Base-by-base conservation (phyloP, 2,888 invertebrate genomes). In the Hirtodrosophila alboralis region DNA sequence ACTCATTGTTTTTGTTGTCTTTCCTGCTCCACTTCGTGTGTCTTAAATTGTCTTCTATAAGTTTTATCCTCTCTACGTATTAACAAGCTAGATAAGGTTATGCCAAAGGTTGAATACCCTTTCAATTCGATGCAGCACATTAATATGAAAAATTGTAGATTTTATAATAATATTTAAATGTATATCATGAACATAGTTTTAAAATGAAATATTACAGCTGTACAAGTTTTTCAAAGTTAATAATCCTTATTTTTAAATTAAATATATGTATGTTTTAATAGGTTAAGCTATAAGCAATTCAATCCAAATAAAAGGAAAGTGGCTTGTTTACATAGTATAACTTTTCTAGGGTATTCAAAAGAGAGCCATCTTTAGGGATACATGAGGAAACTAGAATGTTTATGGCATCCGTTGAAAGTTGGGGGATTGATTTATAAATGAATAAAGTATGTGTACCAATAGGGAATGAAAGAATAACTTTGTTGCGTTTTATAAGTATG, bases 21-120 rank as follows among this genome's bases (percentile, higher is more conserved):
- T 30, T 34, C 12, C 16, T 18, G 13, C n/a, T 16, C 12, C 26
- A 30, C 37, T 31, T 49, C 13, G 16, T 56, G 45, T 31, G 41
- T 34, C 68, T 68, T 78, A 71, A 79, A 85, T 66, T 79, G 61
- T 78, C 65, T 62, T 59, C 71, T 53, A 60, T 75, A 78, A 60
- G 61, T 63, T 62, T 66, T 67, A 58, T 67, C 38, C 59, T 52
- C 45, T 28, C 38, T 54, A 47, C 41, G 47, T 34, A 34, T 23
- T 12, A 28, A n/a, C 27, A 41, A 26, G 6, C 18, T 13, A 1
- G 26, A 28, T 30, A 28, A 23, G 18, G 21, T 27, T 28, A 45
- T 23, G 12, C 12, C 41, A 41, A 7, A n/a, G 9, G 28, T 37
- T 43, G 18, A 21, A 70, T 70, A 43, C 38, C 10, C 64, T 63